These are phyloP conservation scores for Odontocolon sp. DNA, from an alignment of 2,888 invertebrate species.

Conservation along the genomic window DNA sequence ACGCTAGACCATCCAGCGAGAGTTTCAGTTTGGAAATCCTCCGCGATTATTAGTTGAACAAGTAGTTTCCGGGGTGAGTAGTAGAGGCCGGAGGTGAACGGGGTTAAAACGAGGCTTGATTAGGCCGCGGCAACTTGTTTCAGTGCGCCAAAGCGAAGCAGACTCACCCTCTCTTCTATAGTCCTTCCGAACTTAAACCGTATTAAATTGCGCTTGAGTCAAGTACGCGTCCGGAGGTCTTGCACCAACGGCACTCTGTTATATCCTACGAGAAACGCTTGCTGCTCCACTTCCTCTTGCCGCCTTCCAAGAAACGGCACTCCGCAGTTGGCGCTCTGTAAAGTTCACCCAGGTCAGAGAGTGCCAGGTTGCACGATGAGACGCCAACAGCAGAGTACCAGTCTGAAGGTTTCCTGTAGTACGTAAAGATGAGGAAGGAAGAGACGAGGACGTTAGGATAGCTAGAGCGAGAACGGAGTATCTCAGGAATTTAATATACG, in stretches of 20 bases:
- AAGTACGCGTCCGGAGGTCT: slow-evolving; percentile 70
- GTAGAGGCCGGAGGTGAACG: slow-evolving; percentile 40
- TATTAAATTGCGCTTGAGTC: slow-evolving; percentile 80
- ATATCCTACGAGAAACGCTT: slow-evolving; percentile 38
- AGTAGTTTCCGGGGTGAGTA: slow-evolving; percentile 71
- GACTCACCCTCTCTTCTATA: slow-evolving; percentile 47
- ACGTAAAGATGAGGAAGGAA: slow-evolving; percentile 54
- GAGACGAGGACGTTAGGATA: too few species aligned
- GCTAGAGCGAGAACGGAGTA: slow-evolving; percentile 61
- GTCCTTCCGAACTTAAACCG: slow-evolving; percentile 74
- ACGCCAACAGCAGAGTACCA: slow-evolving; percentile 47
- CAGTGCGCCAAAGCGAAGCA: slow-evolving; percentile 63
- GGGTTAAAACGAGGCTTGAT: slow-evolving; percentile 77
- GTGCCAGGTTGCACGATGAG: slow-evolving; percentile 50
- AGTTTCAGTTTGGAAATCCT: slow-evolving; percentile 75
- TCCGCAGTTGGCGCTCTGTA: slow-evolving; percentile 46
- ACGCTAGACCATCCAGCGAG: slow-evolving; percentile 44
- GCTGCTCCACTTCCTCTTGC: slow-evolving; percentile 26
- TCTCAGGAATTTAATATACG: slow-evolving; percentile 74
- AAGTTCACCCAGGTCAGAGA: slow-evolving; percentile 41
- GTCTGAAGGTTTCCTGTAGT: slow-evolving; percentile 24
- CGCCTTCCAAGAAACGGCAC: slow-evolving; percentile 45
- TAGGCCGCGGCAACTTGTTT: slow-evolving; percentile 76
- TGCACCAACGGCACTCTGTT: slow-evolving; percentile 42
- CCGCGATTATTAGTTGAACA: slow-evolving; percentile 78